phyloP scores from a whole-genome alignment of 1,140 invertebrate species.

The Glossosoma conforme region DNA sequence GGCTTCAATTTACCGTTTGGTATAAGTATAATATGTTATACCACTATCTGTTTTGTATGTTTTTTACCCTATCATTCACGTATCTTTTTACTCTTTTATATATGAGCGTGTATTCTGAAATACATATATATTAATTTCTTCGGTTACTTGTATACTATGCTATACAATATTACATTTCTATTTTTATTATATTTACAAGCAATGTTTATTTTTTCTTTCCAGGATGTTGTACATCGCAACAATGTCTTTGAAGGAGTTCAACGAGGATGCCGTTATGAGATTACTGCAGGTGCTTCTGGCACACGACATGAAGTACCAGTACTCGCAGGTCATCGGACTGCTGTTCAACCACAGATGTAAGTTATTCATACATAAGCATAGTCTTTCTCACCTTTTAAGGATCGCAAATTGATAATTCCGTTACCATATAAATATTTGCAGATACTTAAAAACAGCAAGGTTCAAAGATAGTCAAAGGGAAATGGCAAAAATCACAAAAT shows the following conservation, averaged over 20 bases:
- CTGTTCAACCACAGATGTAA: slow-evolving; percentile 27
- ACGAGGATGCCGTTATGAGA: slow-evolving; percentile 20
- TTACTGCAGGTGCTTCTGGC: slow-evolving; percentile 19
- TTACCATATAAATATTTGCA: neutral
- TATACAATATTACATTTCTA: neutral
- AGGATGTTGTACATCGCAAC: slow-evolving; percentile 4
- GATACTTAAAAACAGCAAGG: neutral
- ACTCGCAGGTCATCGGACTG: slow-evolving; percentile 8
- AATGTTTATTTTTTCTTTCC: slow-evolving; percentile 3
- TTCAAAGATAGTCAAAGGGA: neutral
- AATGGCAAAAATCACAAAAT: too few relatives aligned
- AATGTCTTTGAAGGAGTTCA: slow-evolving; percentile 13
- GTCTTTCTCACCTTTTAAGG: neutral
- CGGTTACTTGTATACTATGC: neutral
- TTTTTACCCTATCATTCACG: too few relatives aligned
- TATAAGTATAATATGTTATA: too few relatives aligned
- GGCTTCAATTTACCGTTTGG: too few relatives aligned
- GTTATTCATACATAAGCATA: neutral
- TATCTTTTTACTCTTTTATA: too few relatives aligned
- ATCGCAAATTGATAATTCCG: neutral
- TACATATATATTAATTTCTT: neutral
- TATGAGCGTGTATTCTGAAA: neutral
- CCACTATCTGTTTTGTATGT: too few relatives aligned
- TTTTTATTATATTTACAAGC: too few relatives aligned
- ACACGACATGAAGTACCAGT: slow-evolving; percentile 14